These are phyloP conservation scores for Drosophila nr. fundita DNA, from an alignment of 2,888 invertebrate genomes.

Conservation along the genomic window DNA sequence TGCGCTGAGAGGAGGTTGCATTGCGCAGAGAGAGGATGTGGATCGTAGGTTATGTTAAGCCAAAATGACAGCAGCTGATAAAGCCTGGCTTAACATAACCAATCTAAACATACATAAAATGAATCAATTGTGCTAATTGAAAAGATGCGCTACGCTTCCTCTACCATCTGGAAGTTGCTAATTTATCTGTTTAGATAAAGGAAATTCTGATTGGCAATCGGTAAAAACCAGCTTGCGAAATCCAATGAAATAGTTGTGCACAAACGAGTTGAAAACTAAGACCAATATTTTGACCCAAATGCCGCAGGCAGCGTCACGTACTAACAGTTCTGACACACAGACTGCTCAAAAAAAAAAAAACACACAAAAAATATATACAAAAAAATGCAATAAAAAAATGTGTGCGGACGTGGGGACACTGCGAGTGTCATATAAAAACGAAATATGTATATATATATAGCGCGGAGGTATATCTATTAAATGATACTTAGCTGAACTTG, in stretches of 20 bases:
- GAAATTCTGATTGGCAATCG: slow-evolving; percentile 22
- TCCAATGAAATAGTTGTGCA: slow-evolving; percentile 48
- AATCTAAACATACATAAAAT: no score
- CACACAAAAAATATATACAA: slow-evolving; percentile 40
- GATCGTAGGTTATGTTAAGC: no score
- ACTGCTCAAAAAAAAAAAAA: slow-evolving; percentile 28
- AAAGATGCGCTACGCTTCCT: background rate
- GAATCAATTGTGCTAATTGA: no score
- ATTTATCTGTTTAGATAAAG: background rate
- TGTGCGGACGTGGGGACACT: slow-evolving; percentile 49
- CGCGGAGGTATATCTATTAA: slow-evolving; percentile 61
- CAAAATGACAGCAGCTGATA: no score
- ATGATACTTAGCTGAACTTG: slow-evolving; percentile 53
- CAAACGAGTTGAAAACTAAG: slow-evolving; percentile 58
- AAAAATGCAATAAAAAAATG: slow-evolving; percentile 44
- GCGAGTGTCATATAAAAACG: background rate
- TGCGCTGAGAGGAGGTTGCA: no score
- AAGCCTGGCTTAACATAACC: no score
- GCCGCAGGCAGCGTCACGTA: slow-evolving; percentile 53
- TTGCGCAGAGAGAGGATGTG: no score
- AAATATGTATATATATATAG: slow-evolving; percentile 4
- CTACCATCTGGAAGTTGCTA: background rate
- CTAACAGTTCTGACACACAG: slow-evolving; percentile 58
- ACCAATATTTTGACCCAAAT: slow-evolving; percentile 62
- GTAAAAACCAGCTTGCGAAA: slow-evolving; percentile 21